phyloP scores from a whole-genome alignment of 2,888 invertebrate genomes.

The Melipona bicolor region DNA sequence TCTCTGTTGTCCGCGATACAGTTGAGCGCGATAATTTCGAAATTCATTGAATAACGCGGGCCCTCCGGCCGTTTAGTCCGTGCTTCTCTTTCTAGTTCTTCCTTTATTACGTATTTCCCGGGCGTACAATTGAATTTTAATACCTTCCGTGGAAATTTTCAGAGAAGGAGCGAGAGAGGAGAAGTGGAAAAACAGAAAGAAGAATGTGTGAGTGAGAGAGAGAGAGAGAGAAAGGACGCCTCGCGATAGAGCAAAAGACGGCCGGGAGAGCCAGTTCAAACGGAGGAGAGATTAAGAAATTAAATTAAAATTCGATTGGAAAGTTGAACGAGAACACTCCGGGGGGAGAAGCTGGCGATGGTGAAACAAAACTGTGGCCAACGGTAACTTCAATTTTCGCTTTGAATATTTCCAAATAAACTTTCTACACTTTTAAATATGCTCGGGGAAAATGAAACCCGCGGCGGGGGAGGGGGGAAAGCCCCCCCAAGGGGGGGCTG shows the following conservation, averaged over 20 bases:
- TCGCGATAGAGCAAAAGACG: not conserved
- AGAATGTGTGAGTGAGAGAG: not conserved
- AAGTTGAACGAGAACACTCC: not conserved
- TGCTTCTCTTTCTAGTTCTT: not conserved
- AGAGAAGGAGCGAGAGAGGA: not conserved
- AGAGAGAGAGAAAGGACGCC: not conserved
- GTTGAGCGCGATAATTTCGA: not conserved
- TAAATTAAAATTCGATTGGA: conserved; percentile 29
- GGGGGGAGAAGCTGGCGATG: not conserved
- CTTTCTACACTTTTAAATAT: conserved; percentile 14
- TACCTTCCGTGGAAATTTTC: not conserved
- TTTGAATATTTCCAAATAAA: conserved; percentile 26
- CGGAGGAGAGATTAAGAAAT: conserved; percentile 16
- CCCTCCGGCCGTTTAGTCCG: not conserved
- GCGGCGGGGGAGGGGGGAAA: not conserved
- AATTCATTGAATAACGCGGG: not conserved
- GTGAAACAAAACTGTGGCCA: conserved; percentile 1
- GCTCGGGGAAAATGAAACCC: conserved; percentile 5
- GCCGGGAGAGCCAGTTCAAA: not conserved
- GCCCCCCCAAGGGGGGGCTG: not conserved
- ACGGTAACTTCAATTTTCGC: conserved; percentile 30
- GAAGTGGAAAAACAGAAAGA: not conserved
- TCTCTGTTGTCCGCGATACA: not conserved
- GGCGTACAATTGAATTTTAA: not conserved
- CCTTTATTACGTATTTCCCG: not conserved